Evolutionary conservation across 2,113 vertebrate species (phyloP).

Genomic region (Corythoichthys intestinalis): DNA sequence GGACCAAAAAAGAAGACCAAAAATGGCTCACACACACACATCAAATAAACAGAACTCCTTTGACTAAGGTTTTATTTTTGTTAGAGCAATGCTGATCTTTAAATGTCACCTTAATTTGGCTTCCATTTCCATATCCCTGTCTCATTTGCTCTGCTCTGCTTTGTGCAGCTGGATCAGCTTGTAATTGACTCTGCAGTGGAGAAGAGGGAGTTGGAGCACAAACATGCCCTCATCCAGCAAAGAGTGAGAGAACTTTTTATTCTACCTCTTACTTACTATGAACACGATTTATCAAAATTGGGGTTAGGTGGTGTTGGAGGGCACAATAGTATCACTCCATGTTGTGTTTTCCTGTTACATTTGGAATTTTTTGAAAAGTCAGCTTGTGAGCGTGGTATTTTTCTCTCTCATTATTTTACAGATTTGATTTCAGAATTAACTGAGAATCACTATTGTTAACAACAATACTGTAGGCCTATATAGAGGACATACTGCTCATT

Average conservation of each 20-base stretch:
- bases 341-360: no score
- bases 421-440: no score
- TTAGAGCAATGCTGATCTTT: neutral
- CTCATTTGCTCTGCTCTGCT: conserved; percentile 18
- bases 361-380: no score
- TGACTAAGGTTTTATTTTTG: neutral
- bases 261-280: neutral
- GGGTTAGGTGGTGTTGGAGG: no score
- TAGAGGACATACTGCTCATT: no score
- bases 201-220: conserved; percentile 94
- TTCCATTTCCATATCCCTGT: neutral
- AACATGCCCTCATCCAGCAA: conserved; percentile 90
- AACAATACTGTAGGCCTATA: no score
- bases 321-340: no score
- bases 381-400: no score
- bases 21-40: neutral
- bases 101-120: neutral
- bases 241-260: conserved; percentile 75
- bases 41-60: neutral
- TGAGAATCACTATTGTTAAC: no score
- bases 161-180: conserved; percentile 86
- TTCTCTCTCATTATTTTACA: no score
- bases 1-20: neutral
- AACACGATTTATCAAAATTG: no score
- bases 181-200: conserved; percentile 94